Evolutionary conservation across 2,888 invertebrate species (phyloP).

Genomic region (Plemyria rubiginata): DNA sequence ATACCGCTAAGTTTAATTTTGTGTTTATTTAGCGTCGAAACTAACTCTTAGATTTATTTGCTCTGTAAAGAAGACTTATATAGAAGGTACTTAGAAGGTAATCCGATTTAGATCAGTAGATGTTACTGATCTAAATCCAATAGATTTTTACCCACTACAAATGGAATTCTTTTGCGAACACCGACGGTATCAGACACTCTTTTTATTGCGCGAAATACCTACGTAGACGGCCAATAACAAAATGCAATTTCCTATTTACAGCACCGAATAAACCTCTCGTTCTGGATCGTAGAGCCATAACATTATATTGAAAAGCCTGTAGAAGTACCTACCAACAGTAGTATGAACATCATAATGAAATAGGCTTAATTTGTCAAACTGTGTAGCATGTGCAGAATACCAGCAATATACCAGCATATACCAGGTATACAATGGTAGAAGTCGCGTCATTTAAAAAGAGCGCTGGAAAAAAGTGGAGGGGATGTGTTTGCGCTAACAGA

Average conservation of each 20-base stretch:
- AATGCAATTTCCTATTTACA: conserved; percentile 47
- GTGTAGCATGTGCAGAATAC: no score
- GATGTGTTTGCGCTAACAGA: no score
- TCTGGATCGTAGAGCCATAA: conserved; percentile 23
- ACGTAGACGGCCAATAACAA: conserved; percentile 36
- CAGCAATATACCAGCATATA: no score
- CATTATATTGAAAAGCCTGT: not conserved
- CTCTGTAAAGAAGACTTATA: no score
- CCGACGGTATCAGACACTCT: conserved; percentile 20
- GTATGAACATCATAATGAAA: not conserved
- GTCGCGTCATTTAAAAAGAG: no score
- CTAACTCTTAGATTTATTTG: no score
- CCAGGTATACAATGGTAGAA: no score
- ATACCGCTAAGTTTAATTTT: no score
- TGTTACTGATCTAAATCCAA: no score
- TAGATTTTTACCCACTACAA: conserved; percentile 11
- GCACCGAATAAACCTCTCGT: conserved; percentile 44
- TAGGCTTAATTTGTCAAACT: no score
- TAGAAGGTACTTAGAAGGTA: not conserved
- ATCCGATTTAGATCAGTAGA: not conserved
- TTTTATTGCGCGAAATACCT: conserved; percentile 34
- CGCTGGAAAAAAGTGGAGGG: no score
- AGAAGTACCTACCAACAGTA: not conserved
- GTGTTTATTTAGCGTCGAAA: no score
- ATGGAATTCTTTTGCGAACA: conserved; percentile 29